Evolutionary conservation across 2,113 vertebrate genomes (phyloP).

Genomic region (Limnothrissa miodon): DNA sequence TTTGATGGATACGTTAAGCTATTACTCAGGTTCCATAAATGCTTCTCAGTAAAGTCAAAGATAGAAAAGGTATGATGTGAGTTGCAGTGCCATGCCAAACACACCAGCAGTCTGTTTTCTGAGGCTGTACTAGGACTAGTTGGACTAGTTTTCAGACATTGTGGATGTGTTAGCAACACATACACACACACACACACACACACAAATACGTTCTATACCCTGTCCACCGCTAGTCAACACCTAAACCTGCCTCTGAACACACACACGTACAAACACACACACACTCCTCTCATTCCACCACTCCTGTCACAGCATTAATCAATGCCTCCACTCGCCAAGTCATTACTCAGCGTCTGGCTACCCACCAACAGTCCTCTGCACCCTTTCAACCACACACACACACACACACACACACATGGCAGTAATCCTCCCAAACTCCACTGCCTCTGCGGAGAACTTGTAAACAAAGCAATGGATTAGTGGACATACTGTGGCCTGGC

Average conservation of each 20-base stretch:
- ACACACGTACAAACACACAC: too few species aligned
- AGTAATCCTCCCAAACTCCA: neutral
- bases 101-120: too few species aligned
- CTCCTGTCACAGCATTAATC: constrained; percentile 24
- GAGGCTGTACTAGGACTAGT: too few species aligned
- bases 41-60: neutral
- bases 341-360: constrained; percentile 31
- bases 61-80: neutral
- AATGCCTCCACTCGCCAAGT: neutral
- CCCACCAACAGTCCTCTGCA: neutral
- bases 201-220: neutral
- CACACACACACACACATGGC: neutral
- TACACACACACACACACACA: too few species aligned
- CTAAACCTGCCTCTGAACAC: too few species aligned
- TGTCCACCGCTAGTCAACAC: too few species aligned
- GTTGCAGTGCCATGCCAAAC: neutral
- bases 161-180: too few species aligned
- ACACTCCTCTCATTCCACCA: neutral
- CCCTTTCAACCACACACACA: neutral
- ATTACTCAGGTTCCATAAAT: neutral
- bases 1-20: neutral
- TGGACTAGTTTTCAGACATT: neutral
- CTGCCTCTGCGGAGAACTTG: neutral
- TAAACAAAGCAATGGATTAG: constrained; percentile 20
- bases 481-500: neutral